Evolutionary conservation across 2,113 vertebrate species (phyloP).

Genomic region (Panurus biarmicus): DNA sequence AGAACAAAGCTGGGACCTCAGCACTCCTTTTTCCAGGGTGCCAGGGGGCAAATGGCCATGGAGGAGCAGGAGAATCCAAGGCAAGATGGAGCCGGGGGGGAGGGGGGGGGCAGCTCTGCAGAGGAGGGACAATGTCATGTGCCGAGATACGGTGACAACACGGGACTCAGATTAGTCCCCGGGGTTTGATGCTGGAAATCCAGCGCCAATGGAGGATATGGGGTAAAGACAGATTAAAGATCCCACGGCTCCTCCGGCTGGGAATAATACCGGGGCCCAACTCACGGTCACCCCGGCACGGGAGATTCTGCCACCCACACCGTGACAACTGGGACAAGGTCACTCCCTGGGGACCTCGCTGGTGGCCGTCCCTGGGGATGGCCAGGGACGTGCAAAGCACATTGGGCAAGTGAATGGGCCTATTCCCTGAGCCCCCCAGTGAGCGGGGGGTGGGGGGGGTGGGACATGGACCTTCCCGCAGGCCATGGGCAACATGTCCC

Average conservation of each 20-base stretch:
- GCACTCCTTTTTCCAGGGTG: background rate
- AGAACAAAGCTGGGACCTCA: background rate
- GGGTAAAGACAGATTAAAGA: constrained; percentile 26
- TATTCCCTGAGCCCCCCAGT: background rate
- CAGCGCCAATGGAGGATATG: background rate
- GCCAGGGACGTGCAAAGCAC: background rate
- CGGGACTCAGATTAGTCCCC: background rate
- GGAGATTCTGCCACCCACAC: background rate
- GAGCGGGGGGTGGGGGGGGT: background rate
- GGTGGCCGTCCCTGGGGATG: background rate
- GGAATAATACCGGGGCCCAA: background rate
- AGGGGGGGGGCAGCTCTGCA: background rate
- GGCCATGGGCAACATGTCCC: background rate
- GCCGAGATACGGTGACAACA: background rate
- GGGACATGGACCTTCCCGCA: fast-evolving
- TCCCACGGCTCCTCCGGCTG: background rate
- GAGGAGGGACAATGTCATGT: background rate
- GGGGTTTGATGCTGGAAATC: background rate
- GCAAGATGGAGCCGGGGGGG: background rate
- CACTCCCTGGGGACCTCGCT: background rate
- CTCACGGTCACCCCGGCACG: background rate
- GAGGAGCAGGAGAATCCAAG: background rate
- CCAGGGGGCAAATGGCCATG: background rate
- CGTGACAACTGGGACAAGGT: background rate
- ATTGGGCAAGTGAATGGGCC: fast-evolving